Evolutionary conservation across 2,888 invertebrate species (phyloP).

Genomic region (Amitus sp.): DNA sequence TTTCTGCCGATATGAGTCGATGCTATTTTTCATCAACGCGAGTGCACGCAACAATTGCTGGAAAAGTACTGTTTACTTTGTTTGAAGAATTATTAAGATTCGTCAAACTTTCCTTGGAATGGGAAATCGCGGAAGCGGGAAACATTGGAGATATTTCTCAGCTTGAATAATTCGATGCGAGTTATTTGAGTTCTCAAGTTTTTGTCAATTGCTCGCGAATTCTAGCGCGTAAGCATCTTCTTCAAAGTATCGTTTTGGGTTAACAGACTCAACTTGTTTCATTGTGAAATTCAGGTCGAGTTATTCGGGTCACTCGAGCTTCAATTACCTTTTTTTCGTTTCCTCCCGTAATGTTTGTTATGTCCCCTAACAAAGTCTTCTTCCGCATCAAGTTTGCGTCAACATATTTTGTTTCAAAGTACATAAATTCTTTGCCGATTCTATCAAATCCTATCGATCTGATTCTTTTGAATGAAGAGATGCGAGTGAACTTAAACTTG

Average conservation of each 20-base stretch:
- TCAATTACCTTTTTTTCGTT: not conserved
- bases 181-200: not conserved
- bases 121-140: too few relatives aligned
- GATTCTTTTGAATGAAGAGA: too few relatives aligned
- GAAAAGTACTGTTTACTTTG: too few relatives aligned
- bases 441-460: too few relatives aligned
- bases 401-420: not conserved
- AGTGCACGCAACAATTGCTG: too few relatives aligned
- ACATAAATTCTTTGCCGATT: not conserved
- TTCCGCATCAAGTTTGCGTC: not conserved
- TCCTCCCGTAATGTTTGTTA: not conserved
- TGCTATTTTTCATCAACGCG: too few relatives aligned
- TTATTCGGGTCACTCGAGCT: slow-evolving; percentile 3
- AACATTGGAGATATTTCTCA: not conserved
- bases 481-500: too few relatives aligned
- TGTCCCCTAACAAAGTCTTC: too few relatives aligned
- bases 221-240: not conserved
- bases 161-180: too few relatives aligned
- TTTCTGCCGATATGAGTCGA: too few relatives aligned
- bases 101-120: not conserved
- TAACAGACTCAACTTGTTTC: not conserved
- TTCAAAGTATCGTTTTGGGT: not conserved
- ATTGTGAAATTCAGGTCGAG: not conserved
- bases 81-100: too few relatives aligned
- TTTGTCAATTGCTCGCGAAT: not conserved